Conservation (phyloP, 2,797 vertebrate species). For the Huso huso region DNA sequence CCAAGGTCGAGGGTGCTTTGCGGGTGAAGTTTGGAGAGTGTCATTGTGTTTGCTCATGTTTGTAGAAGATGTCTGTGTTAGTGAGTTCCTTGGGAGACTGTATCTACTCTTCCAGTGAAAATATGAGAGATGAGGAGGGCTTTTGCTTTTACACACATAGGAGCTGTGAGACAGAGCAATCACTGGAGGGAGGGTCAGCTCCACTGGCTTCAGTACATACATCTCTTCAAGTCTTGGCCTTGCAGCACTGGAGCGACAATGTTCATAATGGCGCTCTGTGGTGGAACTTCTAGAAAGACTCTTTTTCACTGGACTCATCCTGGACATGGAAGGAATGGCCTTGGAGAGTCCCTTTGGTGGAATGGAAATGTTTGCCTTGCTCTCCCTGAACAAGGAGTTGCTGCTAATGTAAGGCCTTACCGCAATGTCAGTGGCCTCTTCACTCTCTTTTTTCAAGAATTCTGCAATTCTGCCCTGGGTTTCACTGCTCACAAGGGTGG, state of each 20-base stretch:
- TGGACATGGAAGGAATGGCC: not conserved
- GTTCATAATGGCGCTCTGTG: not conserved
- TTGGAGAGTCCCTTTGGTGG: constrained; percentile 23
- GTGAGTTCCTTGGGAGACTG: accelerated
- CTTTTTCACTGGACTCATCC: constrained; percentile 2
- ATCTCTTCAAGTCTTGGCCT: constrained; percentile 35
- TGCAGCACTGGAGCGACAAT: not conserved
- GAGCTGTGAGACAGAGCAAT: not conserved
- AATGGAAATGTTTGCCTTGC: accelerated
- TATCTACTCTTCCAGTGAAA: constrained; percentile 28
- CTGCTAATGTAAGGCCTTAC: constrained; percentile 7
- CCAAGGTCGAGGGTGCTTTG: constrained; percentile 34
- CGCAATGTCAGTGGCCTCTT: constrained; percentile 9
- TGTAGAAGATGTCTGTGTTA: constrained; percentile 11
- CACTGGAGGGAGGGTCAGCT: constrained; percentile 55
- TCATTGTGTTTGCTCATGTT: constrained; percentile 33
- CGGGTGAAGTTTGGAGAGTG: constrained; percentile 15
- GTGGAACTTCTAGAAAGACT: not conserved
- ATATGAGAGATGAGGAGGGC: constrained; percentile 19
- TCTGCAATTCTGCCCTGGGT: constrained; percentile 34
- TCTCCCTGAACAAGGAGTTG: constrained; percentile 12
- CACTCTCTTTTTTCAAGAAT: constrained; percentile 29
- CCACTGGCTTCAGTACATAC: constrained; percentile 45
- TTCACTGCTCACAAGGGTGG: constrained; percentile 18
- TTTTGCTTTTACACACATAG: constrained; percentile 19